Conservation (phyloP, 2,888 invertebrate species). For the Ectobius pallidus region DNA sequence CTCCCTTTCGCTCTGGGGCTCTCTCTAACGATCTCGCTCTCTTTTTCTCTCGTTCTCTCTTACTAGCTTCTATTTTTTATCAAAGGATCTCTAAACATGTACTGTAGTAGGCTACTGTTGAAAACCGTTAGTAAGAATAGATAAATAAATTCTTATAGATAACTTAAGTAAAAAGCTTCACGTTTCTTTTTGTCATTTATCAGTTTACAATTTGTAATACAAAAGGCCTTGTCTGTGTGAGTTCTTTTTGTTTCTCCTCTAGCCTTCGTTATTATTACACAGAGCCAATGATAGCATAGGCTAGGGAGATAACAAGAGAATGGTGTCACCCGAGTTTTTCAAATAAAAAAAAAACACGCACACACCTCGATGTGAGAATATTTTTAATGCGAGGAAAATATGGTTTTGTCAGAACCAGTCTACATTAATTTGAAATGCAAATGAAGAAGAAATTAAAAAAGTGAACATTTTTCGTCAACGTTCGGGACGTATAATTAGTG, state of each 20-base stretch:
- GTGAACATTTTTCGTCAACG: slow-evolving; percentile 16
- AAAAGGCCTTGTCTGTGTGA: neutral
- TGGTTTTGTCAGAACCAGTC: slow-evolving; percentile 22
- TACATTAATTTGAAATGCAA: slow-evolving; percentile 17
- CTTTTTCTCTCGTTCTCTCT: no score
- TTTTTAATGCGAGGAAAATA: slow-evolving; percentile 15
- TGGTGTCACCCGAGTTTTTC: neutral
- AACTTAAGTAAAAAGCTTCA: no score
- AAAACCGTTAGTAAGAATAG: no score
- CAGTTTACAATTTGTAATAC: neutral
- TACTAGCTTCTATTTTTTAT: no score
- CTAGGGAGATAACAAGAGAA: neutral
- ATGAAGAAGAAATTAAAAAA: slow-evolving; percentile 13
- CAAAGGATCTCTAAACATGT: no score
- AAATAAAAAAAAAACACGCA: neutral
- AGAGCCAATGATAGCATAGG: neutral
- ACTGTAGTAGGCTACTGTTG: no score
- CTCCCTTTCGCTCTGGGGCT: no score
- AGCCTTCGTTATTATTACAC: neutral
- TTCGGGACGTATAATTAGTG: slow-evolving; percentile 11
- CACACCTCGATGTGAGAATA: neutral
- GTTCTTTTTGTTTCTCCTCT: no score
- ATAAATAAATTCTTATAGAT: no score
- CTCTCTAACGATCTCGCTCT: no score
- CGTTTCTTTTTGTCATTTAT: neutral